Conservation (phyloP, 2,888 invertebrate species). For the Synergus umbraculus region DNA sequence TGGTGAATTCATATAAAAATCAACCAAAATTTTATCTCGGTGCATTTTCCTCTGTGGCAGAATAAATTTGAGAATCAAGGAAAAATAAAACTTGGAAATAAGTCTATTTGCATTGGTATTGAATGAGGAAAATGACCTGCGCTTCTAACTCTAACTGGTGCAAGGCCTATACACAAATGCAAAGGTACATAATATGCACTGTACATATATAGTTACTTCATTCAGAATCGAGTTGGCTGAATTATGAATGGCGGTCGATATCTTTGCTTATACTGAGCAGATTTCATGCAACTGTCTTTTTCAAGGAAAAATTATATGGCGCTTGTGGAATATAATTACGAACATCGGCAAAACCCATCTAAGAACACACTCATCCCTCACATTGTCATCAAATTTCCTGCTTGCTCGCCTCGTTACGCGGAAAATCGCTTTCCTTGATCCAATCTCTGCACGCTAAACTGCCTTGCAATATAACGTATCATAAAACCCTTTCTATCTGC, state of each 20-base stretch:
- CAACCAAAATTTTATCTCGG: too few species aligned
- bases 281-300: conserved; percentile 45
- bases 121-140: not conserved
- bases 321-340: not conserved
- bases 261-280: conserved; percentile 50
- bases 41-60: too few species aligned
- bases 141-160: conserved; percentile 48
- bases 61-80: too few species aligned
- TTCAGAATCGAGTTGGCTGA: conserved; percentile 72
- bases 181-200: conserved; percentile 57
- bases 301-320: not conserved
- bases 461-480: conserved; percentile 8
- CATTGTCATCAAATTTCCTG: conserved; percentile 29
- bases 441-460: conserved; percentile 4
- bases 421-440: conserved; percentile 27
- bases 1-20: too few species aligned
- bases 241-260: conserved; percentile 77
- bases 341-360: conserved; percentile 36
- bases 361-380: conserved; percentile 18
- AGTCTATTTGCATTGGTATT: not conserved
- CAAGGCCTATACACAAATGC: conserved; percentile 55
- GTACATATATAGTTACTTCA: conserved; percentile 51
- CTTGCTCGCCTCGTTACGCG: conserved; percentile 6
- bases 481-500: conserved; percentile 21
- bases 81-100: not conserved